Conservation (phyloP, 2,888 invertebrate species). For the Limnephilus auricula region DNA sequence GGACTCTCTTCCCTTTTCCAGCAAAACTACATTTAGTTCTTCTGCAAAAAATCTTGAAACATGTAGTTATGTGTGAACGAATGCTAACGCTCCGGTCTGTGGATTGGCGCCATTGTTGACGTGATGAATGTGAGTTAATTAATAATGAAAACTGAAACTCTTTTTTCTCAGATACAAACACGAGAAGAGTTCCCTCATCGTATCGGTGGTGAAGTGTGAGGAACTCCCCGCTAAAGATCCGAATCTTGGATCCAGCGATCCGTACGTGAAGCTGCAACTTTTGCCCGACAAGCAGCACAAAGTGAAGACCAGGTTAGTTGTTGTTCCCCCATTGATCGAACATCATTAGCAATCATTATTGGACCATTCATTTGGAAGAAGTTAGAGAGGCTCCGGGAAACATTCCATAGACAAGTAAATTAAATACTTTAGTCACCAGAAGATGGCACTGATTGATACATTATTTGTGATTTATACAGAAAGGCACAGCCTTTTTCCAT, state of each 20-base stretch:
- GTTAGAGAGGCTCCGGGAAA: background rate
- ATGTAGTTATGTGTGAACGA: too few relatives aligned
- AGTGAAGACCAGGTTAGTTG: conserved; percentile 87
- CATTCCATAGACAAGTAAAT: background rate
- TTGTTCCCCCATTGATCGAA: background rate
- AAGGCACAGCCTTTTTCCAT: too few relatives aligned
- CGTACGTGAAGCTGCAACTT: conserved; percentile 98
- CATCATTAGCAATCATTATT: background rate
- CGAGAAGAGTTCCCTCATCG: conserved; percentile 93
- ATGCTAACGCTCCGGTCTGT: too few relatives aligned
- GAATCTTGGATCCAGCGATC: conserved; percentile 90
- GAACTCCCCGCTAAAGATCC: conserved; percentile 92
- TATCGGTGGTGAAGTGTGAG: conserved; percentile 93
- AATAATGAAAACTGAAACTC: background rate
- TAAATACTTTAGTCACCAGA: background rate
- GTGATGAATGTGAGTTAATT: background rate
- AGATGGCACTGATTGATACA: too few relatives aligned
- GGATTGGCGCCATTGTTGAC: background rate
- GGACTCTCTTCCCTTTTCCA: too few relatives aligned
- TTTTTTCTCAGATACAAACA: conserved; percentile 85
- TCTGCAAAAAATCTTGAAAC: too few relatives aligned
- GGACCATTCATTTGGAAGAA: background rate
- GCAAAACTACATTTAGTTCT: too few relatives aligned
- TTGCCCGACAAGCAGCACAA: conserved; percentile 98
- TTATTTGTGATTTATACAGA: too few relatives aligned